Evolutionary conservation across 1,140 invertebrate species (phyloP).

Genomic region (Drosophila mojavensis): DNA sequence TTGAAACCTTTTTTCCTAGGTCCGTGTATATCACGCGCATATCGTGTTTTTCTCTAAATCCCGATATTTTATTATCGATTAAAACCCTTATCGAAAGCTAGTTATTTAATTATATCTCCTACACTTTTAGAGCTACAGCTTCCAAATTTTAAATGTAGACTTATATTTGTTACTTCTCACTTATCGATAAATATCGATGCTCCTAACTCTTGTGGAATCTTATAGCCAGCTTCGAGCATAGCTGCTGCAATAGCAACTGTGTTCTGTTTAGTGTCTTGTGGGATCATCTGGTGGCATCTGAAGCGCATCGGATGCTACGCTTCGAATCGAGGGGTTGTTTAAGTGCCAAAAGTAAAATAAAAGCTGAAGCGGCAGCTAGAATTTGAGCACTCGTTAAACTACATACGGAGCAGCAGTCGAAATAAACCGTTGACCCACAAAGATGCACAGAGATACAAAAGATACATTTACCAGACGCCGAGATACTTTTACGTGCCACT

Average conservation of each 20-base stretch:
- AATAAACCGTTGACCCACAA: slow-evolving; percentile 33
- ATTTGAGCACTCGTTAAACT: slow-evolving; percentile 4
- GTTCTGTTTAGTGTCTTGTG: neutral
- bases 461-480: slow-evolving; percentile 10
- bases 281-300: slow-evolving; percentile 24
- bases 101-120: too few species aligned
- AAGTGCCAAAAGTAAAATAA: neutral
- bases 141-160: too few species aligned
- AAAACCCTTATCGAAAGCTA: too few species aligned
- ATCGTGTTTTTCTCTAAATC: too few species aligned
- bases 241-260: too few species aligned
- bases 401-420: neutral
- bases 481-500: slow-evolving; percentile 11
- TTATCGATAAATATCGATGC: neutral
- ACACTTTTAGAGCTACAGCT: too few species aligned
- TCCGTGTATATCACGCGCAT: too few species aligned
- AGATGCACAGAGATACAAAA: slow-evolving; percentile 1
- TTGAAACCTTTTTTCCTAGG: too few species aligned
- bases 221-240: too few species aligned
- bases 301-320: slow-evolving; percentile 18
- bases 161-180: too few species aligned
- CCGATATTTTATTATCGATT: too few species aligned
- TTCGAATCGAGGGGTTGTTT: slow-evolving; percentile 24
- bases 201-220: too few species aligned
- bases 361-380: neutral